phyloP scores from a whole-genome alignment of 1,140 invertebrate genomes.

The Drosophila watanabei region DNA sequence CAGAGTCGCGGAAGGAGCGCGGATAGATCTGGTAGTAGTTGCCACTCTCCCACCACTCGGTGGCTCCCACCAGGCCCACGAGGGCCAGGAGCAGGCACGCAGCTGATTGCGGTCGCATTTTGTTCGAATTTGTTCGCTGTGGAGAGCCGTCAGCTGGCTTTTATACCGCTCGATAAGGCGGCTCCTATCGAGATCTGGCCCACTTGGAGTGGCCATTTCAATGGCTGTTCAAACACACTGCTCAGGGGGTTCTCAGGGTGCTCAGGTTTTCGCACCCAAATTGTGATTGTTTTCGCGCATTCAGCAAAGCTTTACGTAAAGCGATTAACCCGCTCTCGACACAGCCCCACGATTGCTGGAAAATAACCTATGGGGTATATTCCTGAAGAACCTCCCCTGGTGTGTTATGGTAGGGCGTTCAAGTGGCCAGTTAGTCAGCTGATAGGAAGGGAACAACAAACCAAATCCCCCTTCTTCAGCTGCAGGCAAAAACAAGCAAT shows the following conservation, averaged over 20 bases:
- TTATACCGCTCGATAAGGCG: constrained; percentile 63
- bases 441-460: constrained; percentile 8
- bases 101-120: constrained; percentile 61
- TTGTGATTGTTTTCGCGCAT: constrained; percentile 55
- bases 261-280: constrained; percentile 24
- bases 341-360: constrained; percentile 24
- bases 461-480: constrained; percentile 23
- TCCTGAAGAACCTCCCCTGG: neutral
- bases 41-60: constrained; percentile 91
- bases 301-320: constrained; percentile 39
- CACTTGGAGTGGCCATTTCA: constrained; percentile 52
- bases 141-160: constrained; percentile 24
- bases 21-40: constrained; percentile 92
- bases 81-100: constrained; percentile 45
- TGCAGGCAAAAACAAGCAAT: constrained; percentile 2
- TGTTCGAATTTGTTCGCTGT: constrained; percentile 45
- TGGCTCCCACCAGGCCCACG: constrained; percentile 43
- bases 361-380: constrained; percentile 30
- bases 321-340: constrained; percentile 32
- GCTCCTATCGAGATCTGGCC: constrained; percentile 39
- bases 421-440: constrained; percentile 40
- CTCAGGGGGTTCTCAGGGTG: constrained; percentile 33
- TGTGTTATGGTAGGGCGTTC: constrained; percentile 23
- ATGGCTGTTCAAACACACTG: constrained; percentile 66
- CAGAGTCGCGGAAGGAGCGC: constrained; percentile 90